Evolutionary conservation across 2,797 vertebrate species (phyloP), one percentile per base, ranked within the genome.

Genomic region (Pterois miles): DNA sequence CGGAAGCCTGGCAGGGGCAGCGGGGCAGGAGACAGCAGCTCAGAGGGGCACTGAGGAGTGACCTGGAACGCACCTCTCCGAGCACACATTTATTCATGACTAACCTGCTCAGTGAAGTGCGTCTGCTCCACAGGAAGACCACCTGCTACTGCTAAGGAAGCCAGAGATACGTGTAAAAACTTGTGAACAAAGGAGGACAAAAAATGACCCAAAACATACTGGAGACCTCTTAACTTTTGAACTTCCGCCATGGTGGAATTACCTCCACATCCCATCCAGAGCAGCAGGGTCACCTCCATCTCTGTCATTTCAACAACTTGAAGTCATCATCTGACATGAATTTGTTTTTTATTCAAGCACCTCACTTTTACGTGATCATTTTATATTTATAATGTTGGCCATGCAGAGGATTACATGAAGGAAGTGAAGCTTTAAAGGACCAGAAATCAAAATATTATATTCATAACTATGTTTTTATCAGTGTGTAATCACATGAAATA

Each of bases 11-110:
- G 69, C 74, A 70, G 80, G 71, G 60, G 80, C 81, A 82, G 56
- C 16, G 20, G 78, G 48, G 78, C 82, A 66, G 29, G 68, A 86
- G 88, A 90, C 88, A 81, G 56, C 52, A 74, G 69, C 86, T 84
- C 83, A 83, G 27, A 73, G 74, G 66, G 43, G 76, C 83, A 74
- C 40, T 66, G 66, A 82, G 71, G 78, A 70, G 80, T 83, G 81
- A 80, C 71, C 58, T 29, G 31, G 60, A 58, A 62, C 13, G 8
- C 65, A 66, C 46, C 40, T 66, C 74, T 75, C 23, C 50, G 65
- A 48, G 20, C 69, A 71, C 73, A 69, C 71, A 64, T 79, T 73
- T 81, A 72, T 84, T 84, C 77, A 75, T 74, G 74, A 74, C 70
- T 59, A 71, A 70, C 43, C 53, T 83, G 76, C 76, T 78, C 80